A percentile compares a stretch with the other conserved stretches of the same genome.
These are phyloP conservation scores for Eupithecia dodoneata DNA, from an alignment of 2,888 invertebrate species.

Conservation along the genomic window DNA sequence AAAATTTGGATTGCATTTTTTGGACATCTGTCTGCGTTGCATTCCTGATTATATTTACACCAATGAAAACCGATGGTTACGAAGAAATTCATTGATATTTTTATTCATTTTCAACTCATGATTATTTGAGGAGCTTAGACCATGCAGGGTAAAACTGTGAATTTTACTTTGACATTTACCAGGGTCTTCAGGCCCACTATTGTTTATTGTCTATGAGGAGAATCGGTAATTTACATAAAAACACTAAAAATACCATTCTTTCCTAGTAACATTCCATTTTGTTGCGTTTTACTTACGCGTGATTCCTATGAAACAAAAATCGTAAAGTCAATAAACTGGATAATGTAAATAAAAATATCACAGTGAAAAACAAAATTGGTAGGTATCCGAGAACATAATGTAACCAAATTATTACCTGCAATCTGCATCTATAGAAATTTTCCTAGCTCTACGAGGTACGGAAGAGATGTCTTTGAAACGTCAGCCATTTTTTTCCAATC, in stretches of 20 bases:
- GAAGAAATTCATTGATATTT: conserved; percentile 22
- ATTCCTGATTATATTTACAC: conserved; percentile 24
- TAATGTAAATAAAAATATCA: conserved; percentile 42
- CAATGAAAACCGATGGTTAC: conserved; percentile 14
- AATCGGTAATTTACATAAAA: conserved; percentile 54
- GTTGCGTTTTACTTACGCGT: conserved; percentile 79
- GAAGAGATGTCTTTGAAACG: not conserved
- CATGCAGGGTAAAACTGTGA: conserved; percentile 68
- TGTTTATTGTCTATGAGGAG: conserved; percentile 51
- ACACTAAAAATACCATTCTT: conserved; percentile 72
- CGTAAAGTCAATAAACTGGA: conserved; percentile 67
- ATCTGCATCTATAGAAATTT: not conserved
- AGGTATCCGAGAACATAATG: conserved; percentile 1
- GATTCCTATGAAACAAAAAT: conserved; percentile 84
- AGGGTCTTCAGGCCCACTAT: conserved; percentile 50
- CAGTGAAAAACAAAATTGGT: conserved; percentile 37
- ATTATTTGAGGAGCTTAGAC: conserved; percentile 46
- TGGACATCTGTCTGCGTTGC: conserved; percentile 14
- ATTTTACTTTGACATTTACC: conserved; percentile 40
- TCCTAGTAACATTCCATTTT: conserved; percentile 60
- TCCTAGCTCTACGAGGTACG: not conserved
- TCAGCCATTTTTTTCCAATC: not conserved
- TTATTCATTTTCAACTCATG: conserved; percentile 37
- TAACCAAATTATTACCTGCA: conserved; percentile 3
- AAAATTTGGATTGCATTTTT: conserved; percentile 6